These are phyloP conservation scores for Mesembrinibis cayennensis DNA, from an alignment of 2,113 vertebrate species.

Conservation along the genomic window DNA sequence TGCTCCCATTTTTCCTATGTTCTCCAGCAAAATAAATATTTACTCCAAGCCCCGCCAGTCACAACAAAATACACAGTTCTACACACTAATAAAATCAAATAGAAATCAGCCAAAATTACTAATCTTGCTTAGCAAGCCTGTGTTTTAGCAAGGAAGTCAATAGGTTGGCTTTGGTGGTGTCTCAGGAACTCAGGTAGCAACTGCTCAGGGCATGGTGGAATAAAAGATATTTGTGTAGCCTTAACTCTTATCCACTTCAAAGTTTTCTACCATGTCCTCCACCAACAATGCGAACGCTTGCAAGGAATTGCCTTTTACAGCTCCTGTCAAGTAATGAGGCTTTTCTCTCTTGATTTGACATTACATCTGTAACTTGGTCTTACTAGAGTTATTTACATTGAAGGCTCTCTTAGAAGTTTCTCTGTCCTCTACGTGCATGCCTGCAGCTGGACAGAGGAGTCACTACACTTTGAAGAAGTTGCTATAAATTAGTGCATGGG, in stretches of 20 bases:
- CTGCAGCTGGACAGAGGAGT: conserved; percentile 19
- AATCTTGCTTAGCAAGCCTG: background rate
- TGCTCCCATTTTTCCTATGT: background rate
- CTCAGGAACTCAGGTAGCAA: background rate
- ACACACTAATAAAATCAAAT: background rate
- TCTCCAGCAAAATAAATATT: background rate
- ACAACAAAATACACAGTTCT: background rate
- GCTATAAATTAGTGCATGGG: background rate
- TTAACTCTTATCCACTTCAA: background rate
- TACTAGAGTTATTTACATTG: background rate
- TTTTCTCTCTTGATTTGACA: background rate
- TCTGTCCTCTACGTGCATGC: background rate
- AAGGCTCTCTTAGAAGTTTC: background rate
- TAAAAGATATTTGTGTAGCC: background rate
- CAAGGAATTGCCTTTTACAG: background rate
- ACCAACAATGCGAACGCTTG: background rate
- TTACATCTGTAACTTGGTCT: background rate
- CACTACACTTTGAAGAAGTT: conserved; percentile 11
- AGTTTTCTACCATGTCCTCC: background rate
- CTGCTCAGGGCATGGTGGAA: accelerated
- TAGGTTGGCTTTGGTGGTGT: background rate
- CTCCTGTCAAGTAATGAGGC: background rate
- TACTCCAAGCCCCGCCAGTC: background rate
- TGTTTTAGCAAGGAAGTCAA: background rate
- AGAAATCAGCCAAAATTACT: background rate